These are phyloP conservation scores for Achlya flavicornis DNA, from an alignment of 2,888 invertebrate genomes.

Conservation along the genomic window DNA sequence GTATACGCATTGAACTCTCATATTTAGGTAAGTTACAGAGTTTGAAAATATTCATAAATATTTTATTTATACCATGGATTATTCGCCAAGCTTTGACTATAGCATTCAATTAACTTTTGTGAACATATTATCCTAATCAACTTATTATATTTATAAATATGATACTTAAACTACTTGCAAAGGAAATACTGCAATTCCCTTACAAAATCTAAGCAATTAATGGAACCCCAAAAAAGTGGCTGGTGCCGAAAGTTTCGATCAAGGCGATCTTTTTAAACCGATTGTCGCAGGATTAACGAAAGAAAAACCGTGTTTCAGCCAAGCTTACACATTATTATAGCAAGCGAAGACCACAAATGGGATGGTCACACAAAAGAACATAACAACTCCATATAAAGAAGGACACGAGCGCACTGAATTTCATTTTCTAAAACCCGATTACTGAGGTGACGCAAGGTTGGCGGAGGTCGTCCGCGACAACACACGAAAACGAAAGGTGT, in stretches of 20 bases:
- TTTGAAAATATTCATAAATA: too few relatives aligned
- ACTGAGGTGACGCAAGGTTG: conserved; percentile 70
- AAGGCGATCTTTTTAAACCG: background rate
- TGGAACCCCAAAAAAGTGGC: background rate
- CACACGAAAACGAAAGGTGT: conserved; percentile 78
- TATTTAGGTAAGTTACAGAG: background rate
- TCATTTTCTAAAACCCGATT: conserved; percentile 83
- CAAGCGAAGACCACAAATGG: conserved; percentile 42
- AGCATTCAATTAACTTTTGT: background rate
- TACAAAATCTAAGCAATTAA: background rate
- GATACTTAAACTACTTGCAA: too few relatives aligned
- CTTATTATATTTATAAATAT: background rate
- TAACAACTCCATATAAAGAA: conserved; percentile 73
- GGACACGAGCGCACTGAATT: conserved; percentile 74
- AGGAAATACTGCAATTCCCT: background rate
- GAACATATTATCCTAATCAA: background rate
- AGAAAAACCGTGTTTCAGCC: conserved; percentile 14
- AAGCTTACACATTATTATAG: conserved; percentile 12
- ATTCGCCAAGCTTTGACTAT: background rate
- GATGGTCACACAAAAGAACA: conserved; percentile 58
- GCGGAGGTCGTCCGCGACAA: conserved; percentile 69
- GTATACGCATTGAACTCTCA: background rate
- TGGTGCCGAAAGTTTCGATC: background rate
- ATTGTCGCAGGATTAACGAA: background rate
- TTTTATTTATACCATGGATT: too few relatives aligned